Evolutionary conservation across 2,797 vertebrate species (phyloP), one percentile per base, ranked within the genome.

Genomic region (Poecilia gillii): DNA sequence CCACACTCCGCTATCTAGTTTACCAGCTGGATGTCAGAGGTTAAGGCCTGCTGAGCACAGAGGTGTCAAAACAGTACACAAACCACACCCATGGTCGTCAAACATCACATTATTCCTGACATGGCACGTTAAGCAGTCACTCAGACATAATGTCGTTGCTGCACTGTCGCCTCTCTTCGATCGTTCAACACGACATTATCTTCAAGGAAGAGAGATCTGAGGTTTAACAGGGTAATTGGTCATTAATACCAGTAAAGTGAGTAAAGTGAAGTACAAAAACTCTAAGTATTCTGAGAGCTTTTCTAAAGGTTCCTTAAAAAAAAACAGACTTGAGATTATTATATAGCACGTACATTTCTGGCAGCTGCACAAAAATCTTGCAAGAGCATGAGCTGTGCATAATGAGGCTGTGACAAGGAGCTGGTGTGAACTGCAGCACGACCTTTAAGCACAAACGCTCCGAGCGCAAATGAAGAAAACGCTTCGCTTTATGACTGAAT

Each of bases 381-480:
- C 78, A 80, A 74, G 81, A 85, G 77, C 90, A 84, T 78, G 80
- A 85, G 84, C 51, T 23, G n/a, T 43, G 80, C 76, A 85, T 89
- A 91, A 89, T 84, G 72, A 89, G 79, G 66, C 43, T 78, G 41
- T 62, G 57, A 93, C 90, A 93, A 91, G 94, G 85, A 84, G 82
- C 46, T 85, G 92, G 90, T 90, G 86, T 94, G 90, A 94, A 92
- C 86, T 81, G 76, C 81, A 85, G 88, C 80, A 66, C 23, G 81
- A 86, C 59, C 72, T 77, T 76, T 6, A 70, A 90, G 83, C 76
- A 81, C 79, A 89, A 93, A 90, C 68, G 75, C 74, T 80, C 53
- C 77, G 59, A 84, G 84, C 76, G 92, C 91, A 94, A 94, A 94
- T 92, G 83, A 91, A 92, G 89, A 93, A 94, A 95, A 93, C 94